Evolutionary conservation across 2,888 invertebrate genomes (phyloP).

Genomic region (Cephus rjabovi): DNA sequence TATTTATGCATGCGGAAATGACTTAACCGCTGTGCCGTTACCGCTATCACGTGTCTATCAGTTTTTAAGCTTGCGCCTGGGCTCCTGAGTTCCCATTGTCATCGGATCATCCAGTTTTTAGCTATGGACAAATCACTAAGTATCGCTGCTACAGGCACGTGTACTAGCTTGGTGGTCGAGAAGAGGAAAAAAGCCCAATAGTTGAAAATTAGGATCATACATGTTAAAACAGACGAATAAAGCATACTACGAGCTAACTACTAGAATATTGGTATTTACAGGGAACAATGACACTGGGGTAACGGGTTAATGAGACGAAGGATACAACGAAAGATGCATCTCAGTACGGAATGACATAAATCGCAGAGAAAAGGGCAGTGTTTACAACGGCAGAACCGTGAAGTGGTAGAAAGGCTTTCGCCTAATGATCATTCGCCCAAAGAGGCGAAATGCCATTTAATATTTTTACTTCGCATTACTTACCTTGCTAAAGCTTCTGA

Average conservation of each 20-base stretch:
- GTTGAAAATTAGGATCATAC: background rate
- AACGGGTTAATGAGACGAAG: background rate
- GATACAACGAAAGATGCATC: background rate
- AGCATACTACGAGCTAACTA: background rate
- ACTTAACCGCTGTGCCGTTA: slow-evolving; percentile 2
- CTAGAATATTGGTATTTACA: background rate
- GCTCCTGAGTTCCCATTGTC: background rate
- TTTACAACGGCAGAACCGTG: background rate
- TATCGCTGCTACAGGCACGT: background rate
- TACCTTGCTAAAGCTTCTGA: slow-evolving; percentile 3
- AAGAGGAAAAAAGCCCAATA: background rate
- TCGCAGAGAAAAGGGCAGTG: background rate
- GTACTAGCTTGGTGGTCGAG: background rate
- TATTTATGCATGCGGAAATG: slow-evolving; percentile 12
- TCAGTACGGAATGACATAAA: background rate
- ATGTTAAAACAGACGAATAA: background rate
- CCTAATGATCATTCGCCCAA: background rate
- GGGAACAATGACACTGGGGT: background rate
- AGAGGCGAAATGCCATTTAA: background rate
- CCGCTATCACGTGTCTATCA: background rate
- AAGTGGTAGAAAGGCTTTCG: background rate
- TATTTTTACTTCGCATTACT: background rate
- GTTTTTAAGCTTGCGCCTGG: background rate
- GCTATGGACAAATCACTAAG: background rate
- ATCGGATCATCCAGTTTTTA: background rate